Evolutionary conservation across 2,888 invertebrate species (phyloP).

Genomic region (Agrypnus murinus): DNA sequence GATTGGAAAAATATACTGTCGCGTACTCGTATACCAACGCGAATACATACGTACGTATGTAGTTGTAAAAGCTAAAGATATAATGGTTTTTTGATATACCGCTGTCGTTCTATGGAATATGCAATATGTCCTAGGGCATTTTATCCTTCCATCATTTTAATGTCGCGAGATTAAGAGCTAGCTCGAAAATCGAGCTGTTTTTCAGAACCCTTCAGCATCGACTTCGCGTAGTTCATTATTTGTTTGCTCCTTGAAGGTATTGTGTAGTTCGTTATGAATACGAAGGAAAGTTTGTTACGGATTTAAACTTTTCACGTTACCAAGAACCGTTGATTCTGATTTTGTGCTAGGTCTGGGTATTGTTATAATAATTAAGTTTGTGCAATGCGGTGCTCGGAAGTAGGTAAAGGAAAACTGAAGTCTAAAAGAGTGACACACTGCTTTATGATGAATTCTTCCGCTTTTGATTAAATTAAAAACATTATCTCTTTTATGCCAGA

Average conservation of each 20-base stretch:
- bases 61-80: background rate
- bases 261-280: background rate
- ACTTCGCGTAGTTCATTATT: background rate
- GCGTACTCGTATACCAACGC: too few relatives aligned
- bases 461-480: too few relatives aligned
- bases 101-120: conserved; percentile 3
- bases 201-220: background rate
- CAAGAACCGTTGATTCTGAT: background rate
- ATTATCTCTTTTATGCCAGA: too few relatives aligned
- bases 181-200: background rate
- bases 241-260: background rate
- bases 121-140: conserved; percentile 3
- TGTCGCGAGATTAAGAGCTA: background rate
- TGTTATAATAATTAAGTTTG: background rate
- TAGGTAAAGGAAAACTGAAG: too few relatives aligned
- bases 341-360: background rate
- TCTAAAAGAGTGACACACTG: too few relatives aligned
- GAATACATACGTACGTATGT: too few relatives aligned
- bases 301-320: background rate
- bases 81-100: conserved; percentile 18
- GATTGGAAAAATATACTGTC: conserved; percentile 3
- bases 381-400: too few relatives aligned
- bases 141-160: background rate
- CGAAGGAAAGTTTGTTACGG: background rate
- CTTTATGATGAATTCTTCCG: too few relatives aligned